A percentile compares a stretch with the other conserved stretches of the same genome.
These are phyloP conservation scores for Platycercus adscitus DNA, from an alignment of 2,113 vertebrate species.

Conservation along the genomic window DNA sequence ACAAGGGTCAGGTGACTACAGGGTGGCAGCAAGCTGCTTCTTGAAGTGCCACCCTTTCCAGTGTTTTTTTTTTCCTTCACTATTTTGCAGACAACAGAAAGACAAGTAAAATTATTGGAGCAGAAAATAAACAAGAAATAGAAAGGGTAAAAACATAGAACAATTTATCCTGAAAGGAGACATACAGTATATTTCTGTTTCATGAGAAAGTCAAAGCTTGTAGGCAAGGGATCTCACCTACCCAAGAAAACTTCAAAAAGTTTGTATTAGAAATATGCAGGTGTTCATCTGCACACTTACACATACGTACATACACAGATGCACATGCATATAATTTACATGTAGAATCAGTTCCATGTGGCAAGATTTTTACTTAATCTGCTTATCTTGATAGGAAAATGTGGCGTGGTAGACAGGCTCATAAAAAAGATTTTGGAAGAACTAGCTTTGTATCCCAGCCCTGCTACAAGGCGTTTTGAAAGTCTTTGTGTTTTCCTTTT, in stretches of 20 bases:
- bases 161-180: background rate
- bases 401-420: background rate
- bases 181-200: background rate
- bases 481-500: background rate
- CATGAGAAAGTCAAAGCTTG: background rate
- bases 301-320: background rate
- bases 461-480: background rate
- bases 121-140: background rate
- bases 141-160: background rate
- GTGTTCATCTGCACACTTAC: background rate
- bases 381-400: background rate
- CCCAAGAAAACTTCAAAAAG: background rate
- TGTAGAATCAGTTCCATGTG: background rate
- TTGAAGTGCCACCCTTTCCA: background rate
- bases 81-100: background rate
- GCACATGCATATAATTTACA: background rate
- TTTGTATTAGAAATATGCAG: background rate
- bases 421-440: background rate
- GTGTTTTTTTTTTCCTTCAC: background rate
- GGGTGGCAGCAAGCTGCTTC: background rate
- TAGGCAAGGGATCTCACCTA: background rate
- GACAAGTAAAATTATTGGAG: background rate
- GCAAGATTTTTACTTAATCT: background rate
- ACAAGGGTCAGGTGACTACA: background rate
- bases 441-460: background rate